Evolutionary conservation across 2,888 invertebrate species (phyloP).

Genomic region (Nebria brevicollis): DNA sequence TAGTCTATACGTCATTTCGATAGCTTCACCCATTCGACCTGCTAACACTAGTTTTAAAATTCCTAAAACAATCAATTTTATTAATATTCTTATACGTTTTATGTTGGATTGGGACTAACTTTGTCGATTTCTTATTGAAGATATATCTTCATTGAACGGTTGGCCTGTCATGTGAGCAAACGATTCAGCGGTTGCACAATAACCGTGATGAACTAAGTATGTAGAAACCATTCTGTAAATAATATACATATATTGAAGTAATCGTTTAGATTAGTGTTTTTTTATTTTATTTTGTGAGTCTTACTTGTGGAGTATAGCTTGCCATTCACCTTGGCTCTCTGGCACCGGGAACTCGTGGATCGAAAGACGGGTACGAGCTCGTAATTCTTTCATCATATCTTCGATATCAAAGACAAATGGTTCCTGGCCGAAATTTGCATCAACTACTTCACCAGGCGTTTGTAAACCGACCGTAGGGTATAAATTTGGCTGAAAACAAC

Average conservation of each 20-base stretch:
- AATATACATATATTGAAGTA: conserved; percentile 42
- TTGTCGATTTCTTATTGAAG: conserved; percentile 96
- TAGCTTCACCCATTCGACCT: conserved; percentile 96
- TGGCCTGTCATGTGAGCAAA: conserved; percentile 92
- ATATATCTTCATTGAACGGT: conserved; percentile 89
- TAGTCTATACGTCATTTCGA: conserved; percentile 85
- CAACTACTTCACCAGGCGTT: conserved; percentile 97
- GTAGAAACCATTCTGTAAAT: conserved; percentile 90
- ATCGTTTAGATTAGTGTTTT: not conserved
- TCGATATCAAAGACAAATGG: conserved; percentile 98
- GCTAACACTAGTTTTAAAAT: conserved; percentile 91
- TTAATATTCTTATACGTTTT: not conserved
- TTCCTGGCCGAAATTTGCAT: conserved; percentile 98
- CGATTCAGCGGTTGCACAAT: conserved; percentile 94
- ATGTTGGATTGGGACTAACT: conserved; percentile 68
- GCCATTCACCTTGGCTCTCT: conserved; percentile 91
- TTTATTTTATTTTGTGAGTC: not conserved
- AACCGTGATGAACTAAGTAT: conserved; percentile 98
- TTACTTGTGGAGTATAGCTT: conserved; percentile 90
- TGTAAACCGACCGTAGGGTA: conserved; percentile 99
- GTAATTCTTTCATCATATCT: conserved; percentile 94
- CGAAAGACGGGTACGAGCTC: conserved; percentile 81
- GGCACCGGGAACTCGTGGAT: conserved; percentile 90
- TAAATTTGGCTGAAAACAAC: conserved; percentile 80
- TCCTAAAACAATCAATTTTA: conserved; percentile 67